A percentile compares a stretch with the other conserved stretches of the same genome.
phyloP scores from a whole-genome alignment of 2,888 invertebrate species.

The Bursaphelenchus okinawaensis region DNA sequence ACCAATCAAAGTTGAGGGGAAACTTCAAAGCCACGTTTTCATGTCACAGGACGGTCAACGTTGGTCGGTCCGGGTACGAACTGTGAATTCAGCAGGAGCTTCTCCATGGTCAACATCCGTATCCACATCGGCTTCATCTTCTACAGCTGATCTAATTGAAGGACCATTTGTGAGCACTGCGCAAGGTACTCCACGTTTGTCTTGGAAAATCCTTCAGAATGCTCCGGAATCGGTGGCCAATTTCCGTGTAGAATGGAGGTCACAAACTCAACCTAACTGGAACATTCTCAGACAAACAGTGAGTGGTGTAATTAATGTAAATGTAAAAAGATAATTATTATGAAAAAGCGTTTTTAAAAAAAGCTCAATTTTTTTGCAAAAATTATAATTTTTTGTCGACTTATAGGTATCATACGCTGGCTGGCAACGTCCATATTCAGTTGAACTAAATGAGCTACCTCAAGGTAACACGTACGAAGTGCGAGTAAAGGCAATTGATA shows the following conservation, averaged over 20 bases:
- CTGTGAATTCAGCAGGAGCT: constrained; percentile 53
- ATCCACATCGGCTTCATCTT: constrained; percentile 41
- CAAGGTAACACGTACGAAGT: constrained; percentile 45
- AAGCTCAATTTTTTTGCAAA: constrained; percentile 9
- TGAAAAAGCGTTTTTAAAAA: not conserved
- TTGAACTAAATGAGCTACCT: constrained; percentile 50
- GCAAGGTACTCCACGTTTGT: constrained; percentile 48
- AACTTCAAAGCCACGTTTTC: constrained; percentile 53
- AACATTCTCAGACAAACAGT: constrained; percentile 26
- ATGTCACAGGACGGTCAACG: constrained; percentile 47
- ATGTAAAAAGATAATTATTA: not conserved
- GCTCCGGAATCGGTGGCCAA: constrained; percentile 46
- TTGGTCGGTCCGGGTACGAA: constrained; percentile 49
- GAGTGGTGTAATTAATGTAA: not conserved
- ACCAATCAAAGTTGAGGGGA: constrained; percentile 43
- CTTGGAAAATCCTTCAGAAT: constrained; percentile 50
- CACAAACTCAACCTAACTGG: constrained; percentile 45
- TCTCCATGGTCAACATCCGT: constrained; percentile 51
- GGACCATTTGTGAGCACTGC: constrained; percentile 49
- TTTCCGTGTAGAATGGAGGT: constrained; percentile 52
- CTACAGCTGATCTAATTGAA: constrained; percentile 53
- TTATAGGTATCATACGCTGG: constrained; percentile 43
- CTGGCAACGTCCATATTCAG: constrained; percentile 54
- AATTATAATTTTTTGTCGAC: no score
- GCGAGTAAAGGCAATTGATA: constrained; percentile 39